A percentile compares a stretch with the other conserved stretches of the same genome.
These are phyloP conservation scores for Hemibates koningsi DNA, from an alignment of 2,113 vertebrate genomes.

Conservation along the genomic window DNA sequence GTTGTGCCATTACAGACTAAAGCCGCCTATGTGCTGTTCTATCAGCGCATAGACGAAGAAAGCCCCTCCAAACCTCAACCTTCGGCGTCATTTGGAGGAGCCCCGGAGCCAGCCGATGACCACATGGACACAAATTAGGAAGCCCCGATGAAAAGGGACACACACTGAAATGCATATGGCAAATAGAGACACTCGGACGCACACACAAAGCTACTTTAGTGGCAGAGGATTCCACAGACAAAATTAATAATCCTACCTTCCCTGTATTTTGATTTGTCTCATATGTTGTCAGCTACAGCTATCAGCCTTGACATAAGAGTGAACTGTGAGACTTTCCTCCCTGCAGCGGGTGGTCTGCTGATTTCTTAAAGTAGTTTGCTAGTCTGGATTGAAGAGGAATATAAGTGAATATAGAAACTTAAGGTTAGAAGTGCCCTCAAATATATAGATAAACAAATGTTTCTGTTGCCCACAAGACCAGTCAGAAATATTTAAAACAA, in stretches of 20 bases:
- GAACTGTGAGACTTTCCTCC: conserved; percentile 47
- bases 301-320: conserved; percentile 45
- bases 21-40: conserved; percentile 94
- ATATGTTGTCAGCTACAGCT: conserved; percentile 50
- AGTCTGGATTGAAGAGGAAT: conserved; percentile 31
- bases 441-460: conserved; percentile 40
- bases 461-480: conserved; percentile 42
- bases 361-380: conserved; percentile 40
- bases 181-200: conserved; percentile 54
- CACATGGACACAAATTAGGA: conserved; percentile 96
- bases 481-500: conserved; percentile 16
- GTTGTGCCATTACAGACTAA: conserved; percentile 77
- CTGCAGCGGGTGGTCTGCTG: conserved; percentile 44
- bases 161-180: conserved; percentile 55
- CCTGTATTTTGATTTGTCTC: conserved; percentile 50
- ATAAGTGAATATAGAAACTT: conserved; percentile 30
- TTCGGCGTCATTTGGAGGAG: conserved; percentile 67
- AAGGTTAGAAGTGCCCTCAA: conserved; percentile 63
- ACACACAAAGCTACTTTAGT: conserved; percentile 61
- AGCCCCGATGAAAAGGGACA: conserved; percentile 10
- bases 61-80: conserved; percentile 58
- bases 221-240: conserved; percentile 51
- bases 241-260: conserved; percentile 32
- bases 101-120: conserved; percentile 71
- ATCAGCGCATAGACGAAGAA: conserved; percentile 83